A percentile compares a stretch with the other conserved stretches of the same genome.
phyloP scores from a whole-genome alignment of 2,797 vertebrate species.

The Chiroxiphia lanceolata region DNA sequence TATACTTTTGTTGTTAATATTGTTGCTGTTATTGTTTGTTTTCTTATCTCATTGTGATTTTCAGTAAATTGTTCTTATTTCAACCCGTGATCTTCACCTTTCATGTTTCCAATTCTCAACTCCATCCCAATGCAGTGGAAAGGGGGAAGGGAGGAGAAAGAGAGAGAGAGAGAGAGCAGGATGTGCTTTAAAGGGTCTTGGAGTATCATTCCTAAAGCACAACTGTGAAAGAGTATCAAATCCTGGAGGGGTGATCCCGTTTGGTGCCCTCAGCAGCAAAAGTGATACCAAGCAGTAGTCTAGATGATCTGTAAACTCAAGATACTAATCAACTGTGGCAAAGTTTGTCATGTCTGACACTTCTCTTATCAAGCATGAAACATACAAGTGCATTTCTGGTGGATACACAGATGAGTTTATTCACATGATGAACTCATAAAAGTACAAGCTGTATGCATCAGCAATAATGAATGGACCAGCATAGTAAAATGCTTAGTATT shows the following conservation, averaged over 20 bases:
- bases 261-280: not conserved
- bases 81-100: rapidly evolving
- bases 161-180: too few species aligned
- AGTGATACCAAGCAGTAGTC: not conserved
- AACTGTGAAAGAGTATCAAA: not conserved
- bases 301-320: not conserved
- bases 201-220: not conserved
- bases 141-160: not conserved
- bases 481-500: not conserved
- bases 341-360: not conserved
- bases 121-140: not conserved
- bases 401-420: not conserved
- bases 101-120: not conserved
- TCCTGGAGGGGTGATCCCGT: not conserved
- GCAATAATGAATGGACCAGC: not conserved
- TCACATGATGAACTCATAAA: not conserved
- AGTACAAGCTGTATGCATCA: not conserved
- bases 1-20: not conserved
- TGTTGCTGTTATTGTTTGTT: not conserved
- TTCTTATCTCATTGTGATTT: not conserved
- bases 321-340: not conserved
- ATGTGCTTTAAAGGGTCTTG: too few species aligned
- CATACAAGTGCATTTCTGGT: not conserved
- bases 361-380: not conserved
- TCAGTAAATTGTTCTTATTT: not conserved